Evolutionary conservation across 2,888 invertebrate species (phyloP).

Genomic region (Meiosimyza decipiens): DNA sequence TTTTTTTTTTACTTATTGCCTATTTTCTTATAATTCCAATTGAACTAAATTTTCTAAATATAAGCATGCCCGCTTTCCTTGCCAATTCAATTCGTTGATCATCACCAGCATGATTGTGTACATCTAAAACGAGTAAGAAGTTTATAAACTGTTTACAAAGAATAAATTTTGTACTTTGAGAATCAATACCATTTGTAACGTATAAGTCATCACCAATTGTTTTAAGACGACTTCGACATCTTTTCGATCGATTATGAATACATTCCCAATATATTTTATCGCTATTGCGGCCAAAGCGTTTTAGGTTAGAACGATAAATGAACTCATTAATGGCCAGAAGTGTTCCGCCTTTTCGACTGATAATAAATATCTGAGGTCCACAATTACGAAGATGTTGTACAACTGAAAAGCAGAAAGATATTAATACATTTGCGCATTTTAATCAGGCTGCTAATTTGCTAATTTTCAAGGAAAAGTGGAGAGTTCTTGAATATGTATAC

Average conservation of each 20-base stretch:
- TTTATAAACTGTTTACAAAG: not conserved
- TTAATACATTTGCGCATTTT: not conserved
- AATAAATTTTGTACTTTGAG: not conserved
- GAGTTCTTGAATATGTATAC: no score
- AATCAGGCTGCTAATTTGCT: no score
- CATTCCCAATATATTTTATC: slow-evolving; percentile 67
- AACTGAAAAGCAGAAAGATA: slow-evolving; percentile 11
- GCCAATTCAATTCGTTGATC: slow-evolving; percentile 61
- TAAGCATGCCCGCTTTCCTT: slow-evolving; percentile 59
- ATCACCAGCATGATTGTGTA: slow-evolving; percentile 64
- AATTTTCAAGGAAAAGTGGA: no score
- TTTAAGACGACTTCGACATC: slow-evolving; percentile 66
- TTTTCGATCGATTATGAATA: slow-evolving; percentile 65
- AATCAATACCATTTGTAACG: slow-evolving; percentile 62
- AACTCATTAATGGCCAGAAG: slow-evolving; percentile 64
- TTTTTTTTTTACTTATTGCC: no score
- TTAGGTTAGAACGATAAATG: slow-evolving; percentile 66
- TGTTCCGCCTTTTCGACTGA: slow-evolving; percentile 65
- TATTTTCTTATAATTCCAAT: slow-evolving; percentile 46
- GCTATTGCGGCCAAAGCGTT: slow-evolving; percentile 60
- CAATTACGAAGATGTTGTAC: slow-evolving; percentile 61
- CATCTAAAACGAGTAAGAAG: slow-evolving; percentile 51
- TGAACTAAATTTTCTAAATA: slow-evolving; percentile 60
- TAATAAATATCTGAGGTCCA: slow-evolving; percentile 63
- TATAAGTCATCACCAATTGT: slow-evolving; percentile 65